These are phyloP conservation scores for Crypturellus undulatus DNA, from an alignment of 2,113 vertebrate species.

Conservation along the genomic window DNA sequence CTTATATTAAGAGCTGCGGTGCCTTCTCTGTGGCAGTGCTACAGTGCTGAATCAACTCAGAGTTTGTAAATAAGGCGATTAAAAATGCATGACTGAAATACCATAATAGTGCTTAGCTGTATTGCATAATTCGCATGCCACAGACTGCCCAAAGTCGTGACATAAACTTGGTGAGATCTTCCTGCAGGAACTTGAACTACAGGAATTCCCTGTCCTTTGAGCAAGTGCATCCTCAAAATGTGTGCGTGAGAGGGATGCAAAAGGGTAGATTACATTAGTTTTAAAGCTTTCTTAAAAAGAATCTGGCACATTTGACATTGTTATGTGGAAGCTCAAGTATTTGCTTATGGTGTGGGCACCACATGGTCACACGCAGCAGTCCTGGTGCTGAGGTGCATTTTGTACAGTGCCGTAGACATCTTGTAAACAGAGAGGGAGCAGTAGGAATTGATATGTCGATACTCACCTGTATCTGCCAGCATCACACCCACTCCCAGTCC, in stretches of 20 bases:
- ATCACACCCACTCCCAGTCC: background rate
- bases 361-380: background rate
- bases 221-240: background rate
- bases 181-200: background rate
- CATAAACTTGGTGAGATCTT: background rate
- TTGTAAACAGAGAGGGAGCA: background rate
- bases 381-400: background rate
- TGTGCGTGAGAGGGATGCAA: too few species aligned
- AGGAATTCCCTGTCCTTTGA: background rate
- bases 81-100: background rate
- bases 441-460: fast-evolving
- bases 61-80: background rate
- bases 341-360: fast-evolving
- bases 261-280: fast-evolving
- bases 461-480: background rate
- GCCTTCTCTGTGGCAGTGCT: background rate
- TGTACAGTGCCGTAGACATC: background rate
- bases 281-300: background rate
- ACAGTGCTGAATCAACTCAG: background rate
- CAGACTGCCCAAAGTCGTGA: background rate
- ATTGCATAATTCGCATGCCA: background rate
- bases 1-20: background rate
- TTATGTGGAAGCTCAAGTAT: background rate
- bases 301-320: background rate
- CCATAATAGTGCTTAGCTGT: background rate